Conservation (phyloP, 2,888 invertebrate species). For the Cheilosia soror region DNA sequence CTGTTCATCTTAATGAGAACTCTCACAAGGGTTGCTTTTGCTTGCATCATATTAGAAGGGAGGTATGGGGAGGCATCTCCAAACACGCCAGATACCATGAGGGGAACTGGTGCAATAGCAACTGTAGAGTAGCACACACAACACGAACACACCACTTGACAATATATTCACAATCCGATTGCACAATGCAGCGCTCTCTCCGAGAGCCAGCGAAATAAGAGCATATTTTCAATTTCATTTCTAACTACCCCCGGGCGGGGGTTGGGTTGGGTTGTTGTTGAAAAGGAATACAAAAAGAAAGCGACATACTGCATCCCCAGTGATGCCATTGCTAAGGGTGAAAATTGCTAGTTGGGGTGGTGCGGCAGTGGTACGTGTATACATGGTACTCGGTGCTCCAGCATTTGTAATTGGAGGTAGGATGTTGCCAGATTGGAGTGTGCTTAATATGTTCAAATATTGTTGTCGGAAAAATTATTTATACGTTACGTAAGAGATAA, state of each 20-base stretch:
- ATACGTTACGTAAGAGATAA: constrained; percentile 64
- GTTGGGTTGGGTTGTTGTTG: constrained; percentile 29
- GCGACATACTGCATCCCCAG: constrained; percentile 34
- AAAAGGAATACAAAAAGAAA: constrained; percentile 30
- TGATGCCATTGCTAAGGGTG: constrained; percentile 49
- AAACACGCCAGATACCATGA: not conserved
- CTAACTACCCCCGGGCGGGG: constrained; percentile 37
- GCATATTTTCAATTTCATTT: constrained; percentile 63
- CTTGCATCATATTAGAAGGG: not conserved
- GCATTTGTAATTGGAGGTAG: constrained; percentile 54
- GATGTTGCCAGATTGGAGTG: constrained; percentile 49
- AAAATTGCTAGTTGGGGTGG: constrained; percentile 28
- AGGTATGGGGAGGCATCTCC: not conserved
- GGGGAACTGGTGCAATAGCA: constrained; percentile 49
- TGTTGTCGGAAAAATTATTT: constrained; percentile 53
- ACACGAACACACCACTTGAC: constrained; percentile 39
- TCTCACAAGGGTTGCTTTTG: constrained; percentile 50
- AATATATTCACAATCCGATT: constrained; percentile 39
- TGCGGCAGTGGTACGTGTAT: not conserved
- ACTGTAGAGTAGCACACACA: constrained; percentile 5
- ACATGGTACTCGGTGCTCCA: constrained; percentile 9
- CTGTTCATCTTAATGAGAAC: constrained; percentile 51
- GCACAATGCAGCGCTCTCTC: constrained; percentile 64
- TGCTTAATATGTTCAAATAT: constrained; percentile 60
- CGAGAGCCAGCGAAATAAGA: constrained; percentile 57